Evolutionary conservation across 2,888 invertebrate species (phyloP), one percentile per base, ranked within the genome.

Genomic region (Drosophila birchii): DNA sequence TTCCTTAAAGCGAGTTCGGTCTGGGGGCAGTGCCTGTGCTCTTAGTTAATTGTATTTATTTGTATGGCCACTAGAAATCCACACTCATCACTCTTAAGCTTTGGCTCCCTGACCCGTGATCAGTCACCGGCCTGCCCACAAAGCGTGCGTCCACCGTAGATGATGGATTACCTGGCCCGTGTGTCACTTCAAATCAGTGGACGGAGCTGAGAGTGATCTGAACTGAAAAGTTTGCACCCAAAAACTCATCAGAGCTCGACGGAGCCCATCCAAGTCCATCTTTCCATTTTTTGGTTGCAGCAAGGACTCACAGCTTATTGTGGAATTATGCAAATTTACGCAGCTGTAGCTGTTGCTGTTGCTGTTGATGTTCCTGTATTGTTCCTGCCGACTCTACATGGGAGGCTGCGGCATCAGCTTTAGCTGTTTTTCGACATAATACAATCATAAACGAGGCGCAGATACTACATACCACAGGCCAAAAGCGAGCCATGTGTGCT

Each of bases 261-360:
- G 7, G 2, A 5, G 20, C 16, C 20, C 53, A 14, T 2, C 59
- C 20, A 16, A 7, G n/a, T 12, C 12, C 39, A 12, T 14, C 57
- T 16, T 51, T 20, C 9, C 53, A 20, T 39, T 39, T 38, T n/a
- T 38, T 11, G 39, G 51, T 59, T 20, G 41, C 53, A 38, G 49
- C 44, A 71, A 29, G 69, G 75, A 62, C 75, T 66, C 67, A 23
- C 53, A 69, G 85, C 82, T 79, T 79, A 79, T 81, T 80, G 73
- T 53, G 74, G 70, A 84, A 80, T 79, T 85, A 80, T 80, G 80
- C 80, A 80, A 80, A 80, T 85, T 77, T 57, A 63, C 56, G 66
- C 78, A 81, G 74, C 67, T 59, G 62, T 29, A 8, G 70, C 60
- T 64, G 71, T 63, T 57, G 67, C 47, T 76, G 79, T 69, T 68